phyloP scores from a whole-genome alignment of 2,797 vertebrate genomes.

The Paratrypauchen microcephalus region DNA sequence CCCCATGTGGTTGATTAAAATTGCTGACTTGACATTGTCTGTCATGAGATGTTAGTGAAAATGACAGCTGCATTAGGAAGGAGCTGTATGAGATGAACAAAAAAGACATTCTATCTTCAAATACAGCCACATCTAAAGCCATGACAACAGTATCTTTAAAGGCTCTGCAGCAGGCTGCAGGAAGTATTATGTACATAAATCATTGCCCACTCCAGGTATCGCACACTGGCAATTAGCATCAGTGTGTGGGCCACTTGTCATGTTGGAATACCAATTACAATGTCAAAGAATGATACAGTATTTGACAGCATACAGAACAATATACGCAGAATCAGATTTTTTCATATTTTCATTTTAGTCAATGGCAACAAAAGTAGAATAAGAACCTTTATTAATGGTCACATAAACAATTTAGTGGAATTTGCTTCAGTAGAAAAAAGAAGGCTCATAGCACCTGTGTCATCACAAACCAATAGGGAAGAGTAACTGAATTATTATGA shows the following conservation, averaged over 20 bases:
- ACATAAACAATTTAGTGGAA: too few relatives aligned
- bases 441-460: too few relatives aligned
- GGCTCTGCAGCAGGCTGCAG: constrained; percentile 37
- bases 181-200: constrained; percentile 53
- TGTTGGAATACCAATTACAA: neutral
- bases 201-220: constrained; percentile 41
- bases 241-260: constrained; percentile 20
- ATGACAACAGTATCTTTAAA: constrained; percentile 54
- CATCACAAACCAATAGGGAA: too few relatives aligned
- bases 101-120: constrained; percentile 67
- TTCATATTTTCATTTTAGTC: neutral
- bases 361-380: neutral
- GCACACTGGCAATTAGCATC: constrained; percentile 41
- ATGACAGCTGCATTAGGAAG: constrained; percentile 47
- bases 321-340: neutral
- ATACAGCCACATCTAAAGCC: constrained; percentile 49
- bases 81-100: constrained; percentile 34
- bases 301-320: neutral
- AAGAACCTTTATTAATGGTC: too few relatives aligned
- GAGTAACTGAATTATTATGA: too few relatives aligned
- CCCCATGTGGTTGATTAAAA: constrained; percentile 19
- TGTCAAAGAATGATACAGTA: neutral
- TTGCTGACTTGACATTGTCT: constrained; percentile 29
- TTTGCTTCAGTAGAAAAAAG: too few relatives aligned
- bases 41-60: constrained; percentile 37